phyloP scores from a whole-genome alignment of 2,113 vertebrate species.

The Oenanthe oenanthe region DNA sequence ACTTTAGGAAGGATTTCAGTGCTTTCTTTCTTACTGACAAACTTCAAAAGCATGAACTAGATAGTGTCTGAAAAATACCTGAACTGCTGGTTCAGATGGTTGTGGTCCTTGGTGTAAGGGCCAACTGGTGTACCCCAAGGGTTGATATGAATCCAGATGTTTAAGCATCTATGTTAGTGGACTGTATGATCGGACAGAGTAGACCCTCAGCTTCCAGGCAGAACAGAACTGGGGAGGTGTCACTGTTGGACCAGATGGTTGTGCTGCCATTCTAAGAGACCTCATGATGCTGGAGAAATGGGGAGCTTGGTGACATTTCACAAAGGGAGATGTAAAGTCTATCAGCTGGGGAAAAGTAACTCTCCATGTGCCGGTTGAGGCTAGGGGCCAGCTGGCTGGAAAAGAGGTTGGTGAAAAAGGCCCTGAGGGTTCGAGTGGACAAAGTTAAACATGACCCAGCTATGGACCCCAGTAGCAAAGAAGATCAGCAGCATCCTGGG shows the following conservation, averaged over 20 bases:
- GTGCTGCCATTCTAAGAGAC: neutral
- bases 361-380: fast-evolving
- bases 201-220: neutral
- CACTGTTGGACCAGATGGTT: neutral
- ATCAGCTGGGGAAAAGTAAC: neutral
- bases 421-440: neutral
- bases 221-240: neutral
- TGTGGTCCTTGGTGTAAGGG: neutral
- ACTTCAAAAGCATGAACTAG: neutral
- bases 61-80: neutral
- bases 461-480: neutral
- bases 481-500: neutral
- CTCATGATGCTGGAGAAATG: neutral
- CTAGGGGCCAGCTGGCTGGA: neutral
- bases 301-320: neutral
- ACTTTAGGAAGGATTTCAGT: neutral
- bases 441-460: neutral
- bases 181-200: neutral
- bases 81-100: neutral
- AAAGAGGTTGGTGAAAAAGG: neutral
- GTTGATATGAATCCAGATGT: neutral
- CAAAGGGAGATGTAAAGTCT: neutral
- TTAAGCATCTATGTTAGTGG: neutral
- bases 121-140: neutral
- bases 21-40: neutral